A percentile compares a stretch with the other conserved stretches of the same genome.
phyloP scores from a whole-genome alignment of 2,797 vertebrate genomes.

The Lateolabrax maculatus region DNA sequence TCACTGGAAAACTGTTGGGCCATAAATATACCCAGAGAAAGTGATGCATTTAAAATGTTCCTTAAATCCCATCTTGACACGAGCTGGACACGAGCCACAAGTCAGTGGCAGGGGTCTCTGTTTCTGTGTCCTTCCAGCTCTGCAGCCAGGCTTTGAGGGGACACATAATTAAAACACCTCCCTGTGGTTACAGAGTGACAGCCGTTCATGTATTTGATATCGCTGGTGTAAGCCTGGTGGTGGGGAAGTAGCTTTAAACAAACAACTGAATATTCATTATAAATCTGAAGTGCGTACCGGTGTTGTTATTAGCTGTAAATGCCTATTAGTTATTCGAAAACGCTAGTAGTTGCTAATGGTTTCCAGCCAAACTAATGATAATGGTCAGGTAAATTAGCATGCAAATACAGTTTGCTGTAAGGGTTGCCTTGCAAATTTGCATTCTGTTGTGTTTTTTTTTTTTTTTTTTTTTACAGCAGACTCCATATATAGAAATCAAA shows the following conservation, averaged over 20 bases:
- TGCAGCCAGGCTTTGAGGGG: slow-evolving; percentile 19
- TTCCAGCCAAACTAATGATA: slow-evolving; percentile 21
- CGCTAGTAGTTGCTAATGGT: neutral
- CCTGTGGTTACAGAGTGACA: slow-evolving; percentile 15
- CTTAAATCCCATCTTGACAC: slow-evolving; percentile 36
- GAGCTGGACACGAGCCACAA: slow-evolving; percentile 32
- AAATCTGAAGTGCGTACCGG: neutral
- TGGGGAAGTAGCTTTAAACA: slow-evolving; percentile 13
- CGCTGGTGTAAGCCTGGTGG: neutral
- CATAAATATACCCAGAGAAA: slow-evolving; percentile 42
- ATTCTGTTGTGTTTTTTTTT: neutral
- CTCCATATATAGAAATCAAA: neutral
- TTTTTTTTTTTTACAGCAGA: slow-evolving; percentile 6
- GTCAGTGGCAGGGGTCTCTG: slow-evolving; percentile 4
- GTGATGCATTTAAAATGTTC: slow-evolving; percentile 15
- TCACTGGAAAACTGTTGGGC: slow-evolving; percentile 16
- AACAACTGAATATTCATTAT: slow-evolving; percentile 18
- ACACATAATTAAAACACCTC: neutral
- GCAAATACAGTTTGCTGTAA: slow-evolving; percentile 18
- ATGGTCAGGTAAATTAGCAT: slow-evolving; percentile 9
- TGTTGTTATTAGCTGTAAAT: slow-evolving; percentile 24
- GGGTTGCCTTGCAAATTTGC: slow-evolving; percentile 18
- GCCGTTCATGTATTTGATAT: neutral
- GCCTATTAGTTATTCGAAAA: slow-evolving; percentile 18
- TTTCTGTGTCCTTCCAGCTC: slow-evolving; percentile 30